Evolutionary conservation across 2,113 vertebrate species (phyloP).

Genomic region (Syngnathus typhle): DNA sequence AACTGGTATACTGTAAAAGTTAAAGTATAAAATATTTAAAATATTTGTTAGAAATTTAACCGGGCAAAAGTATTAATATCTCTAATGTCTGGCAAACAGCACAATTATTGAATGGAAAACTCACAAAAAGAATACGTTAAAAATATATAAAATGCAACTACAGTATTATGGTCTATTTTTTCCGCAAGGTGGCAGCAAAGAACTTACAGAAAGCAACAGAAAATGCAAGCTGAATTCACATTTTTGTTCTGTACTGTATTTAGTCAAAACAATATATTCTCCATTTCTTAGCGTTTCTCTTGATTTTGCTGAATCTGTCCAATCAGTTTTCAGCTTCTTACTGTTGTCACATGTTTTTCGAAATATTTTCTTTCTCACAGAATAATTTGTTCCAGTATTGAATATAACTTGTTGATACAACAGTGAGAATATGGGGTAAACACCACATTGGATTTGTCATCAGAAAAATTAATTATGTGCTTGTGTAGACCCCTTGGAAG

Average conservation of each 20-base stretch:
- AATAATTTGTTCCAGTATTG: too few species aligned
- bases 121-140: neutral
- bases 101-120: neutral
- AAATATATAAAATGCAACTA: neutral
- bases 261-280: too few species aligned
- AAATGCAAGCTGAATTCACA: too few species aligned
- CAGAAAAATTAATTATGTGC: neutral
- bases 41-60: neutral
- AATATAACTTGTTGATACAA: neutral
- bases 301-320: too few species aligned
- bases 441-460: neutral
- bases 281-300: too few species aligned
- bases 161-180: neutral
- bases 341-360: too few species aligned
- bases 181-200: slow-evolving; percentile 61
- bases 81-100: too few species aligned
- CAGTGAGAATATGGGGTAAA: neutral
- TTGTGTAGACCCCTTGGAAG: neutral
- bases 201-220: neutral
- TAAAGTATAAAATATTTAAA: neutral
- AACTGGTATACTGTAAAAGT: neutral
- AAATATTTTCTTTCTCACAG: too few species aligned
- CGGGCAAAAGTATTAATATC: neutral
- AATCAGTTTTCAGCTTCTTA: too few species aligned
- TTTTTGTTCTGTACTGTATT: too few species aligned